Percentiles rank a stretch among this genome's conserved stretches.
phyloP scores from a whole-genome alignment of 2,888 invertebrate species.

The Synergus laeviventris region DNA sequence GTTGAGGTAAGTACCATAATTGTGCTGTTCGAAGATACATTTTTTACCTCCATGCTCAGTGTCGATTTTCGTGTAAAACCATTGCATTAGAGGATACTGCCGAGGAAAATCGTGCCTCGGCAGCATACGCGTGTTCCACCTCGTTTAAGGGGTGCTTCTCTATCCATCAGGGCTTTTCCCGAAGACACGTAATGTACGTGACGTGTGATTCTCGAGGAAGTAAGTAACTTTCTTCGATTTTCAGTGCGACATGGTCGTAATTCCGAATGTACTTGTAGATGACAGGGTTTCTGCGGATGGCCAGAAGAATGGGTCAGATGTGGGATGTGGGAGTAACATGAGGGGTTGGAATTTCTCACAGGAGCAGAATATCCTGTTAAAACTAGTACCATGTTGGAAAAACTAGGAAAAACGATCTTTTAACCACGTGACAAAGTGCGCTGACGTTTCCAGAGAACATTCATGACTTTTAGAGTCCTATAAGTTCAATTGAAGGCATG shows the following conservation, averaged over 20 bases:
- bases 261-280: neutral
- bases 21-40: neutral
- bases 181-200: conserved; percentile 26
- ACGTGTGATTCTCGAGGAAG: conserved; percentile 20
- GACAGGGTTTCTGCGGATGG: neutral
- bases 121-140: neutral
- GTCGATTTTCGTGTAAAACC: neutral
- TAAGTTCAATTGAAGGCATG: neutral
- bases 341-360: conserved; percentile 8
- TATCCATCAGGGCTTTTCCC: conserved; percentile 7
- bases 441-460: conserved; percentile 62
- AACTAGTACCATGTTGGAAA: conserved; percentile 50
- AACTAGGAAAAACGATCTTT: conserved; percentile 60
- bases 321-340: conserved; percentile 3
- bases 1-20: neutral
- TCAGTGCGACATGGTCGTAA: conserved; percentile 29
- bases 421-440: conserved; percentile 63
- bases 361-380: conserved; percentile 9
- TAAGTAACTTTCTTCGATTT: conserved; percentile 37
- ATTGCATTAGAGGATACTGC: neutral
- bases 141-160: neutral
- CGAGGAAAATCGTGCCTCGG: neutral
- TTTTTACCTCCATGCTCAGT: neutral
- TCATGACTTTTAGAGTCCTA: conserved; percentile 14
- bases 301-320: conserved; percentile 5